These are phyloP conservation scores for Lethenteron camtschaticum DNA, from an alignment of 2,113 vertebrate species.

Conservation along the genomic window DNA sequence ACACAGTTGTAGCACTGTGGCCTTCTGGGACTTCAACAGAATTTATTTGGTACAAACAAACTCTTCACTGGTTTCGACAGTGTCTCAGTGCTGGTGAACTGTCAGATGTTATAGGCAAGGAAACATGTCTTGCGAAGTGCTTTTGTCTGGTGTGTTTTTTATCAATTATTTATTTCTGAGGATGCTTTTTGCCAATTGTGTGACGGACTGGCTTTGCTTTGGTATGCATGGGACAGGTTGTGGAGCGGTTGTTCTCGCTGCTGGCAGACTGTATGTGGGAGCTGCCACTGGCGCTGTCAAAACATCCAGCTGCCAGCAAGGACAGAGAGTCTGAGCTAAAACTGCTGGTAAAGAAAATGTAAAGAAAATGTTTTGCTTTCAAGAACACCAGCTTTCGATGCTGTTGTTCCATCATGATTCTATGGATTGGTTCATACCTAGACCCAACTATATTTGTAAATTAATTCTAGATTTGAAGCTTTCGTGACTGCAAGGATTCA, in stretches of 20 bases:
- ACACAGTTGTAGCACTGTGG: too few species aligned
- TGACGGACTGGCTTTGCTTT: too few species aligned
- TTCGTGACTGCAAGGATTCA: too few species aligned
- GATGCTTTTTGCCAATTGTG: conserved; percentile 10
- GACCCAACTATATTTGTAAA: too few species aligned
- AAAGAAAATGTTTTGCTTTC: conserved; percentile 9
- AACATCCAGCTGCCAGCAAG: conserved; percentile 53
- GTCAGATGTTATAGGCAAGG: conserved; percentile 10
- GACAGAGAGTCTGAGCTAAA: conserved; percentile 72
- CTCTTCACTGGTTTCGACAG: neutral
- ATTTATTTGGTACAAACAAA: neutral
- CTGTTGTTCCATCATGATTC: too few species aligned
- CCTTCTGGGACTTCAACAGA: too few species aligned
- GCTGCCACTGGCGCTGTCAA: conserved; percentile 68
- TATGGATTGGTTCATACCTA: too few species aligned
- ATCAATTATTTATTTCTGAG: conserved; percentile 11
- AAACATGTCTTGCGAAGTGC: neutral
- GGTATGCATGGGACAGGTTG: conserved; percentile 29
- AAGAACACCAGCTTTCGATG: too few species aligned
- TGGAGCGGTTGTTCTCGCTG: conserved; percentile 65
- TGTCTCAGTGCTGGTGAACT: neutral
- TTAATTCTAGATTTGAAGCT: too few species aligned
- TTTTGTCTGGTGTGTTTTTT: conserved; percentile 7
- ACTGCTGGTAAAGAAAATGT: conserved; percentile 54
- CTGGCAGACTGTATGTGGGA: conserved; percentile 97